Conservation (phyloP, 2,888 invertebrate genomes). For the Acleris emargana region DNA sequence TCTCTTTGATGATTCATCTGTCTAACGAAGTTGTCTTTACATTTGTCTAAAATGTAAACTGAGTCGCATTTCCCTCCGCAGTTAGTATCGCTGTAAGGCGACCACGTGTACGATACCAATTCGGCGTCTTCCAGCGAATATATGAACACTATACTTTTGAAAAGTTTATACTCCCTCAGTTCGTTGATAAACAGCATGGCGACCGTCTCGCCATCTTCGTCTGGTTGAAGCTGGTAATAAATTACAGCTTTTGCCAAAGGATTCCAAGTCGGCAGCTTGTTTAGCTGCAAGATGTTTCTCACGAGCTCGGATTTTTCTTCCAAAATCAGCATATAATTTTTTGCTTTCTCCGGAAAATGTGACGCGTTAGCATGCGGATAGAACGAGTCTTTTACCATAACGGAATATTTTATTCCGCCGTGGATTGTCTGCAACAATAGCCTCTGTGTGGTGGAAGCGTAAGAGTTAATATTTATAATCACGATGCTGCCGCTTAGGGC, state of each 20-base stretch:
- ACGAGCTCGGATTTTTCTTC: slow-evolving; percentile 74
- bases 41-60: slow-evolving; percentile 71
- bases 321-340: slow-evolving; percentile 81
- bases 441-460: slow-evolving; percentile 66
- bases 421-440: slow-evolving; percentile 74
- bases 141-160: slow-evolving; percentile 72
- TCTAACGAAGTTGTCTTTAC: slow-evolving; percentile 58
- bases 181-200: slow-evolving; percentile 72
- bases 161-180: slow-evolving; percentile 65
- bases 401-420: slow-evolving; percentile 73
- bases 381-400: slow-evolving; percentile 81
- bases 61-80: slow-evolving; percentile 71
- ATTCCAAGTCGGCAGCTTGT: slow-evolving; percentile 79
- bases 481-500: slow-evolving; percentile 79
- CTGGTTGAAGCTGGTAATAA: slow-evolving; percentile 64
- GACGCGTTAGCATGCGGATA: slow-evolving; percentile 78
- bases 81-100: slow-evolving; percentile 69
- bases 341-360: slow-evolving; percentile 81
- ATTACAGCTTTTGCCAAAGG: slow-evolving; percentile 77
- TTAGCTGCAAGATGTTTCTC: slow-evolving; percentile 74
- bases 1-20: slow-evolving; percentile 60
- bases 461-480: slow-evolving; percentile 78
- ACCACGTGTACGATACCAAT: slow-evolving; percentile 74
- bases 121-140: slow-evolving; percentile 57
- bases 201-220: slow-evolving; percentile 56